These are phyloP conservation scores for Ptilorrhoa leucosticta DNA, from an alignment of 2,113 vertebrate genomes.

Conservation along the genomic window DNA sequence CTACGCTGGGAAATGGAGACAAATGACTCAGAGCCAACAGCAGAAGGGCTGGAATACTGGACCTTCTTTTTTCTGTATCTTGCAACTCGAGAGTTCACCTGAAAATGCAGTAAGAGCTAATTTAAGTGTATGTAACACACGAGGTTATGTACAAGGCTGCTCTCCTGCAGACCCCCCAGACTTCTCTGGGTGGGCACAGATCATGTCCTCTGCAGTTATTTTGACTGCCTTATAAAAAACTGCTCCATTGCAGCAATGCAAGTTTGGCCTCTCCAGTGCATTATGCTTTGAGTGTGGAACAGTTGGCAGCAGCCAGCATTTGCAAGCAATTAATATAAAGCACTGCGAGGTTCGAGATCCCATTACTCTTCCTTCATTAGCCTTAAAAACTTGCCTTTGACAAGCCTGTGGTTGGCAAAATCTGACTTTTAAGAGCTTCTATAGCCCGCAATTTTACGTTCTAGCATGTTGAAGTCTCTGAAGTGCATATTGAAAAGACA, in stretches of 20 bases:
- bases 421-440: constrained; percentile 47
- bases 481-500: neutral
- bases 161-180: neutral
- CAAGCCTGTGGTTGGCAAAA: constrained; percentile 30
- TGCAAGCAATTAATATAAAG: constrained; percentile 48
- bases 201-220: neutral
- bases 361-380: constrained; percentile 47
- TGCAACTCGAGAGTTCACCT: neutral
- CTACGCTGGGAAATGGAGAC: neutral
- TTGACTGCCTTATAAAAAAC: neutral
- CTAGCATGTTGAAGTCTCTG: neutral
- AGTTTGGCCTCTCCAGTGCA: constrained; percentile 16
- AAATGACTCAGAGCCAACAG: neutral
- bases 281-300: neutral
- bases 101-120: neutral
- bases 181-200: fast-evolving
- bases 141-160: neutral
- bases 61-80: neutral
- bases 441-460: neutral
- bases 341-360: neutral
- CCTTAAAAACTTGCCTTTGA: constrained; percentile 13
- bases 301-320: constrained; percentile 49
- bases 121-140: neutral
- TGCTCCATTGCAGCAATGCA: neutral
- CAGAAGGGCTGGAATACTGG: neutral